Evolutionary conservation across 2,113 vertebrate species (phyloP).

Genomic region (Cheirogaleus medius): DNA sequence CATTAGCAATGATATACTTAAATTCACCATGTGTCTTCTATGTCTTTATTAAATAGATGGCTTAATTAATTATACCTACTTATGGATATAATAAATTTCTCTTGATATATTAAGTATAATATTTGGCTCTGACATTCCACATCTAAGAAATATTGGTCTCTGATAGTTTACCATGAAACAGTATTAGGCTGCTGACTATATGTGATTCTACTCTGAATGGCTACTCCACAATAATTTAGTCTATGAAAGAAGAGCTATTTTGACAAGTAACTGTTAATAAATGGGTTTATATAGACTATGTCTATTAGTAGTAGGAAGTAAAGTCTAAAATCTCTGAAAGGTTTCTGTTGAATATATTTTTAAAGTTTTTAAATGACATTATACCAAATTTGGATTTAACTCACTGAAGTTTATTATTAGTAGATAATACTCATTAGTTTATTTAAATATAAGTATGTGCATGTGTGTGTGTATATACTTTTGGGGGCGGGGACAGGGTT

Average conservation of each 20-base stretch:
- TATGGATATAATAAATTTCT: background rate
- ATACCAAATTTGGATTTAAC: constrained; percentile 15
- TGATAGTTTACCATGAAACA: background rate
- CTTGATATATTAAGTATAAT: background rate
- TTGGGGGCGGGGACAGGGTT: too few relatives aligned
- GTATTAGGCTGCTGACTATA: background rate
- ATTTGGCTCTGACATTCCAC: background rate
- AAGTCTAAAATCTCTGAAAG: constrained; percentile 42
- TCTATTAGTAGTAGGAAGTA: background rate
- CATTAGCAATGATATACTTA: background rate
- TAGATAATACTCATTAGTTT: constrained; percentile 19
- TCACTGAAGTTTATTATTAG: background rate
- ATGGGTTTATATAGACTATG: background rate
- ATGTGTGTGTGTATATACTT: too few relatives aligned
- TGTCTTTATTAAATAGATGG: background rate
- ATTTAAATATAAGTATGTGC: background rate
- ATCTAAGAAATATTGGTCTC: background rate
- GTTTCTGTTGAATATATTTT: constrained; percentile 8
- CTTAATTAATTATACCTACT: background rate
- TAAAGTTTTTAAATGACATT: background rate
- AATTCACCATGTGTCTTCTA: background rate
- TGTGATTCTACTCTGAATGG: background rate
- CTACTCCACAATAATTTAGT: background rate
- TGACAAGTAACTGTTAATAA: constrained; percentile 12
- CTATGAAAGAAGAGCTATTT: background rate